Evolutionary conservation across 1,140 invertebrate species (phyloP), one percentile per base, ranked within the genome.

Genomic region (Temnothorax curvispinosus): DNA sequence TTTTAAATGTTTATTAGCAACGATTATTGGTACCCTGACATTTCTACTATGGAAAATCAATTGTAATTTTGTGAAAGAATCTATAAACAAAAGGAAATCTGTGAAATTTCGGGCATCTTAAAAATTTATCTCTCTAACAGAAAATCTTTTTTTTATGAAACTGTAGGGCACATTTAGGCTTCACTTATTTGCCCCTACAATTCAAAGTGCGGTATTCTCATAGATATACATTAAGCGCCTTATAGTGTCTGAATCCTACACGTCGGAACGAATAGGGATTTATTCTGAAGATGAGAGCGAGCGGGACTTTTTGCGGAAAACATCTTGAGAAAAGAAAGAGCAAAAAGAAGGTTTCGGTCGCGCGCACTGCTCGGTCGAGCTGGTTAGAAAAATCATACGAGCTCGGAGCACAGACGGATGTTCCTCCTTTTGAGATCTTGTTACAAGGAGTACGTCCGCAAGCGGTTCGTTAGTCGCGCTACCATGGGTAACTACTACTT

Each of bases 391-490:
- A 82, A 84, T 87, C 88, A 80, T 84, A 89, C 47, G 54, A 90
- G 38, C 65, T 72, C 56, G 6, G 69, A 88, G 60, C 41, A 89
- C 54, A 74, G 85, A 77, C 89, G 65, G 75, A 88, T 64, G 62
- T 58, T 89, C 78, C 52, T 74, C 60, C 81, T 78, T 87, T 89
- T 65, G 47, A 52, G 58, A 86, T 85, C 85, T 90, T 80, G 47
- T 90, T 80, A 67, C 85, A 84, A 62, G 54, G 65, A 89, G 65
- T 75, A 84, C 77, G 77, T 74, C 76, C 76, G 85, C 72, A 82
- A 90, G 89, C 71, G 85, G 88, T 90, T 90, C 89, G 85, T 90
- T 90, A 90, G 85, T 72, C 77, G 87, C 44, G 69, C 58, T 84
- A 60, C 69, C 69, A 56, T 69, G 44, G 32, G 69, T 62, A 84